Conservation (phyloP, 2,797 vertebrate genomes). For the Smutsia gigantea region DNA sequence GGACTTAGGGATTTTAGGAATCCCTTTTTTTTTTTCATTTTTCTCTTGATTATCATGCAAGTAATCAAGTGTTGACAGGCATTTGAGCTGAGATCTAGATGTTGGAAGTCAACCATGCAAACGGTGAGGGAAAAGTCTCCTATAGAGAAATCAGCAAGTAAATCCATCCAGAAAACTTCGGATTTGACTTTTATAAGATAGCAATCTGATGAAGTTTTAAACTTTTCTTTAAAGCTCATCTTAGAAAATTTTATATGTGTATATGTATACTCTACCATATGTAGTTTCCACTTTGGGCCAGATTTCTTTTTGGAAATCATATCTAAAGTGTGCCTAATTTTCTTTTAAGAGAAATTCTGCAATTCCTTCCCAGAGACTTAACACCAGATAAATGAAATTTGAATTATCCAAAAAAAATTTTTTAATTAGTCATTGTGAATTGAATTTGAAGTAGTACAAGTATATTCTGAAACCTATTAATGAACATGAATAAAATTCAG, state of each 20-base stretch:
- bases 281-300: background rate
- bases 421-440: background rate
- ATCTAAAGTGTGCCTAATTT: background rate
- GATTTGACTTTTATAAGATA: background rate
- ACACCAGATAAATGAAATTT: background rate
- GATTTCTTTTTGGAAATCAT: conserved; percentile 37
- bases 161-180: background rate
- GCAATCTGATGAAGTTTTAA: background rate
- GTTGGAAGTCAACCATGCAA: background rate
- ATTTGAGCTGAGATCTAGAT: background rate
- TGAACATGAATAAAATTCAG: background rate
- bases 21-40: background rate
- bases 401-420: background rate
- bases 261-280: background rate
- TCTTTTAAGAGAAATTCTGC: background rate
- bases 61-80: background rate
- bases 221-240: background rate
- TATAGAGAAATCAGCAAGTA: background rate
- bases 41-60: background rate
- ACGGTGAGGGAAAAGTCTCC: background rate
- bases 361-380: background rate
- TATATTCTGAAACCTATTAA: background rate
- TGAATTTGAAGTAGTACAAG: background rate
- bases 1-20: background rate
- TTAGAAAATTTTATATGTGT: background rate